Evolutionary conservation across 2,888 invertebrate species (phyloP), one percentile per base, ranked within the genome.

Genomic region (Phlogophora meticulosa): DNA sequence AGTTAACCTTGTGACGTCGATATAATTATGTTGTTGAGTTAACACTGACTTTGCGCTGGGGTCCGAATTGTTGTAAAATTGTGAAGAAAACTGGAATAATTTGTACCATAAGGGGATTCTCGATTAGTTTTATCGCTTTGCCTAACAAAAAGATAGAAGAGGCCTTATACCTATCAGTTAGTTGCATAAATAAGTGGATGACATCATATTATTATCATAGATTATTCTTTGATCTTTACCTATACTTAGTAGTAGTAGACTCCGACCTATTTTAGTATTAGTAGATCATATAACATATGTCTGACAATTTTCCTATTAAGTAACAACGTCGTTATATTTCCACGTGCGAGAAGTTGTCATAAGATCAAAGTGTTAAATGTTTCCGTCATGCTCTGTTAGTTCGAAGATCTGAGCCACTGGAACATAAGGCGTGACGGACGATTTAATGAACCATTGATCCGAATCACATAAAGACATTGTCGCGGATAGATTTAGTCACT

Each of bases 1-100:
- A 68, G 68, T 43, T 83, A 82, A 82, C 82, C 80, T 73, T 81
- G 79, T 80, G 77, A 78, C 76, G 69, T 74, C 28, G 24, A 64
- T 53, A 28, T 59, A 68, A 66, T 72, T 64, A 66, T 72, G 15
- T 32, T 62, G 45, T 28, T 28, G 10, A 52, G 51, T 59, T 72
- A 51, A 77, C 53, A 53, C 45, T 70, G n/a, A 51, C 42, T 64
- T 64, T 64, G 58, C 46, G 9, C 42, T 36, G 38, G 49, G 17
- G 73, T 62, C 28, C 13, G 11, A 42, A 57, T 10, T 20, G 7
- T 43, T 15, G 7, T 10, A 15, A 49, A 42, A 34, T 38, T 48
- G 2, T 52, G 15, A 24, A 63, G 20, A 15, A 17, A 55, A 28
- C 15, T 28, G 28, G 7, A 11, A 20, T 38, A 22, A 15, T 20